Percentiles rank a stretch among this genome's conserved stretches.
These are phyloP conservation scores for Luffia ferchaultella DNA, from an alignment of 2,888 invertebrate genomes.

Conservation along the genomic window DNA sequence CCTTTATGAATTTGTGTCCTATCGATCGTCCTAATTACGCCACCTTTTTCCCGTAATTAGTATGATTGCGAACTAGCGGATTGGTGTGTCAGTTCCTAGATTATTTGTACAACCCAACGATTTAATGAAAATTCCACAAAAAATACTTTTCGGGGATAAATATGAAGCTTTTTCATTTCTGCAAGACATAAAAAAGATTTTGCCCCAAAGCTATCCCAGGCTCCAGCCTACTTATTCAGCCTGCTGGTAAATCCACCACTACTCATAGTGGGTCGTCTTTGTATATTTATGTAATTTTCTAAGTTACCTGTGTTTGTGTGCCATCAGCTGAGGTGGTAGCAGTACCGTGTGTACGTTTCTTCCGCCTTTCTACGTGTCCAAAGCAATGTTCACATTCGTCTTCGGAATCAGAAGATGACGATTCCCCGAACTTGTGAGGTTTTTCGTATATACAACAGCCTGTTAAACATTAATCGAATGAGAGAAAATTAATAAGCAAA, in stretches of 20 bases:
- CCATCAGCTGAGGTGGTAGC: background rate
- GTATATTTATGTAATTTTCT: background rate
- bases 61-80: background rate
- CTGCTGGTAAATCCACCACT: background rate
- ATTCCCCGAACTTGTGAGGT: slow-evolving; percentile 88
- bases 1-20: background rate
- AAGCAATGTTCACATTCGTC: slow-evolving; percentile 90
- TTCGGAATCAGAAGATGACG: slow-evolving; percentile 82
- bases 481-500: no score
- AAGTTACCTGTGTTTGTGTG: background rate
- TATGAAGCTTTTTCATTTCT: background rate
- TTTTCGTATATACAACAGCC: slow-evolving; percentile 96
- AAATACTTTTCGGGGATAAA: background rate
- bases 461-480: slow-evolving; percentile 28
- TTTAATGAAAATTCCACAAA: background rate
- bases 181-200: background rate
- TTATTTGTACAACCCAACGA: background rate
- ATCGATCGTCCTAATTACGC: no score
- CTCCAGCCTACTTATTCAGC: background rate
- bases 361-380: slow-evolving; percentile 78
- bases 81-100: background rate
- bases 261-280: background rate
- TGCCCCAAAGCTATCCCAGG: background rate
- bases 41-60: background rate
- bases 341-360: slow-evolving; percentile 25